These are phyloP conservation scores for Cyanoramphus novaezelandiae DNA, from an alignment of 2,113 vertebrate genomes.

Conservation along the genomic window DNA sequence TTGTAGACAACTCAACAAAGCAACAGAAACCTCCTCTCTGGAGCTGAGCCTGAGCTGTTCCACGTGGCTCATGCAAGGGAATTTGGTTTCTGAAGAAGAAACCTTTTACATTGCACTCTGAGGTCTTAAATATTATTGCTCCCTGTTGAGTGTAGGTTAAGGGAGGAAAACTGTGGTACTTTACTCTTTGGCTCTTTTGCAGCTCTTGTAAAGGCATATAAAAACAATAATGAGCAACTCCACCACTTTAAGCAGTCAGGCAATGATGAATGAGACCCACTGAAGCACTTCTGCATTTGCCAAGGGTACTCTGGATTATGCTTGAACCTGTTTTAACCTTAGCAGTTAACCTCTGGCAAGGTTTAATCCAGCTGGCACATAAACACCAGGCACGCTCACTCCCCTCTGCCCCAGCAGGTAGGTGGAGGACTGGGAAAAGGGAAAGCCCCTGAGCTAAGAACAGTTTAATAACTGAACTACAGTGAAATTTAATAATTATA, in stretches of 20 bases:
- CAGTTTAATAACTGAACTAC: neutral
- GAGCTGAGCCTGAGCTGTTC: neutral
- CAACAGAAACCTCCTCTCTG: neutral
- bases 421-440: neutral
- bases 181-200: neutral
- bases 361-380: neutral
- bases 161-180: neutral
- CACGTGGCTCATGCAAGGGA: rapidly evolving
- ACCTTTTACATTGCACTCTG: neutral
- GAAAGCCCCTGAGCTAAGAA: neutral
- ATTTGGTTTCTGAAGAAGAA: neutral
- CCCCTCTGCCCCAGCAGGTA: neutral
- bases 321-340: conserved; percentile 48
- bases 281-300: conserved; percentile 31
- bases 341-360: conserved; percentile 22
- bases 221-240: conserved; percentile 48
- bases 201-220: neutral
- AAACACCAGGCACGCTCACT: neutral
- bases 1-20: neutral
- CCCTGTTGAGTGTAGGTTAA: neutral
- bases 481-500: neutral
- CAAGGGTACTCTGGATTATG: conserved; percentile 29
- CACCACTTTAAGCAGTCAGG: conserved; percentile 5
- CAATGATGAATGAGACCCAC: conserved; percentile 24
- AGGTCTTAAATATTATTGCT: conserved; percentile 2